Evolutionary conservation across 2,113 vertebrate genomes (phyloP), one percentile per base, ranked within the genome.

Genomic region (Tricholaema leucomelas): DNA sequence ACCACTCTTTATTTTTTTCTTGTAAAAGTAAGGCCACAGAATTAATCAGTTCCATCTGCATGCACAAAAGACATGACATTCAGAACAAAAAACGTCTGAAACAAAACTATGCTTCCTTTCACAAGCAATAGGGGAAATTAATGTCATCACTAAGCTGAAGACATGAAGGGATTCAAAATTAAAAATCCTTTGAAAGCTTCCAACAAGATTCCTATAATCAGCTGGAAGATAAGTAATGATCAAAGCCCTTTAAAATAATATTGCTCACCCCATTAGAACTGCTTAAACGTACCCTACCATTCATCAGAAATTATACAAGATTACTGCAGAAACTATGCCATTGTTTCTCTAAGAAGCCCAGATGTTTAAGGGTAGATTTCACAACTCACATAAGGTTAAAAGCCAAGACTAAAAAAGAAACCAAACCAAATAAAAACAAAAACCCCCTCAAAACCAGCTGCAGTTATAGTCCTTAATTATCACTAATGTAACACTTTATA

Each of bases 181-280:
- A 98, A 98, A 97, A 97, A 97, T 98, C 98, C 97, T 97, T 94
- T 96, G 97, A 98, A 97, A n/a, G 95, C 96, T 97, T 98, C 97
- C 97, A 97, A 95, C 95, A 95, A 97, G 97, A 98, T 98, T 98
- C 97, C 97, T 98, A 97, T 98, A 98, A 98, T 98, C 98, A 98
- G 93, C 96, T 97, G 91, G 93, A 94, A 98, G 98, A 99, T 98
- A 98, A 99, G 98, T 98, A 98, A 97, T 98, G 98, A 99, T 98
- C 98, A 98, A 98, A 98, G 98, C 97, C 97, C 93, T 92, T 97
- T 97, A 97, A 97, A 97, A 97, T 93, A 94, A 94, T 98, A 98
- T 98, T 98, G 96, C 97, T 98, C 98, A 91, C 92, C 96, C 97
- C 94, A 96, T 98, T 98, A 97, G 95, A 97, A 96, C 97, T 97